Evolutionary conservation across 2,113 vertebrate genomes (phyloP).

Genomic region (Corythaeola cristata): DNA sequence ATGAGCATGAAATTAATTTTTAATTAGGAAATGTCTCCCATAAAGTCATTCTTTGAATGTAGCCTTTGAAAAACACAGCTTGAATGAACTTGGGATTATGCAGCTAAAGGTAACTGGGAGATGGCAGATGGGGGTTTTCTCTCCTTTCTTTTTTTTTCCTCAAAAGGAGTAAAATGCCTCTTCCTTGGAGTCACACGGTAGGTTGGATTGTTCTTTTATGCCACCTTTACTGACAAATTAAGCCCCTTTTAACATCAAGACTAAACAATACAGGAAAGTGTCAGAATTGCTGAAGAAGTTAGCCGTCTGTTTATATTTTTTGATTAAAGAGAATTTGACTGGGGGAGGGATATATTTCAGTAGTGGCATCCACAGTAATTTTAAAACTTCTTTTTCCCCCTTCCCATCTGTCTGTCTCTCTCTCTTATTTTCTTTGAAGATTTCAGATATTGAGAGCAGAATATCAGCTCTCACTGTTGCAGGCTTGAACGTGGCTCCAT

Average conservation of each 20-base stretch:
- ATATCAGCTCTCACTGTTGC: slow-evolving; percentile 94
- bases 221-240: neutral
- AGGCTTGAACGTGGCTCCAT: slow-evolving; percentile 90
- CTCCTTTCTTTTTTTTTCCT: neutral
- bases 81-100: neutral
- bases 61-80: neutral
- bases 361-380: slow-evolving; percentile 50
- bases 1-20: neutral
- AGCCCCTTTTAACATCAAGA: neutral
- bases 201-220: slow-evolving; percentile 19
- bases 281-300: slow-evolving; percentile 32
- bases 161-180: slow-evolving; percentile 1
- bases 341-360: slow-evolving; percentile 30
- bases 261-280: neutral
- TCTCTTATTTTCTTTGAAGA: slow-evolving; percentile 76
- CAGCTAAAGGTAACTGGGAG: neutral
- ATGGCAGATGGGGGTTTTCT: neutral
- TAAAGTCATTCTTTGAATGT: neutral
- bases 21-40: neutral
- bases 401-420: slow-evolving; percentile 53
- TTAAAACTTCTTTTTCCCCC: slow-evolving; percentile 55
- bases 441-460: slow-evolving; percentile 95
- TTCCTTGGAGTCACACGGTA: slow-evolving; percentile 4
- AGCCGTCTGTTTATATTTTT: slow-evolving; percentile 3
- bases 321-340: neutral